Evolutionary conservation across 1,140 invertebrate genomes (phyloP), one percentile per base, ranked within the genome.

Genomic region (Muscidifurax raptorellus): DNA sequence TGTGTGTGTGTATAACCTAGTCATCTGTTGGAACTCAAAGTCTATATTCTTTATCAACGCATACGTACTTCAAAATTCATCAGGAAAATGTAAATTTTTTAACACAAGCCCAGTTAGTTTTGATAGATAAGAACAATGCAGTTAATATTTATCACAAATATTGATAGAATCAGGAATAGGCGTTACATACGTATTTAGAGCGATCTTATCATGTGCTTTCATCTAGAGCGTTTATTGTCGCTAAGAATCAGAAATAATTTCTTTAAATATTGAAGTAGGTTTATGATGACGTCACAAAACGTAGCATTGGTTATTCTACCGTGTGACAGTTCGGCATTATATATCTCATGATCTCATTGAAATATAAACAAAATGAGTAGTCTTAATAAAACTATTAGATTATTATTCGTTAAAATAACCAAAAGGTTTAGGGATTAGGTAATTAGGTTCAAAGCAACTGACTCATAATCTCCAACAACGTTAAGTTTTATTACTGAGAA

Each of bases 401-500:
- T n/a, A 59, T 0, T 6, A 7, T n/a, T n/a, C 9, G 3, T 59
- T 59, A 59, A 25, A 10, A 27, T 36, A 13, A 12, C 25, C 30
- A 7, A n/a, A 13, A 36, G 25, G 22, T 32, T 25, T 77, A 40
- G 40, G 67, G 36, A 30, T 52, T 27, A 47, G 30, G 6, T 52
- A 71, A 80, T 47, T 44, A 80, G 7, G 15, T 71, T 80, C 1
- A n/a, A 15, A 22, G 1, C n/a, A 30, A 71, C n/a, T 59, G 5
- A n/a, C 52, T n/a, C 6, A n/a, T n/a, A 59, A 59, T 7, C 9
- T 52, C n/a, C 28, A 80, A 72, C 40, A 71, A 18, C 13, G 27
- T 47, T 67, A 36, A n/a, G 28, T 52, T 83, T 83, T 83, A 78
- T 83, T 78, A 69, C 47, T 71, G 28, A 83, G 27, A 7, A 83